Evolutionary conservation across 1,140 invertebrate species (phyloP).

Genomic region (Philopotamus ludificatus): DNA sequence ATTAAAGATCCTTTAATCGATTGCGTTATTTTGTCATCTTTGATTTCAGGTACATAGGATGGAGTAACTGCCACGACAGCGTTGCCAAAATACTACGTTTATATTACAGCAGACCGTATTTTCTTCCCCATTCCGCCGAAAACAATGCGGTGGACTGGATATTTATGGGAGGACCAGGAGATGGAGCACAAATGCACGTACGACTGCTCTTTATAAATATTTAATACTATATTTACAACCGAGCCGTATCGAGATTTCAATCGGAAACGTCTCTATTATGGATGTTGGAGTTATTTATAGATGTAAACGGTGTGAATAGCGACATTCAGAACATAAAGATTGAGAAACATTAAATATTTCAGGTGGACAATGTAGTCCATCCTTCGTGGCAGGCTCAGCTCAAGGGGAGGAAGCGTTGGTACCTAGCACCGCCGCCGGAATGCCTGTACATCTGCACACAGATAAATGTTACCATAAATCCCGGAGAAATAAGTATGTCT

Average conservation of each 20-base stretch:
- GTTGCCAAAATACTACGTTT: constrained; percentile 72
- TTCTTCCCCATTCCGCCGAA: constrained; percentile 80
- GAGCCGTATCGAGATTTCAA: neutral
- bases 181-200: constrained; percentile 93
- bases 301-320: neutral
- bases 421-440: constrained; percentile 83
- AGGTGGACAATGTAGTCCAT: constrained; percentile 88
- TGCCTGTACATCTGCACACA: constrained; percentile 74
- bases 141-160: constrained; percentile 90
- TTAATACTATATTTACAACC: constrained; percentile 10
- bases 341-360: constrained; percentile 10
- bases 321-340: neutral
- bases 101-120: constrained; percentile 85
- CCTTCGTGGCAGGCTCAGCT: constrained; percentile 96
- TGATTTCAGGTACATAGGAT: constrained; percentile 77
- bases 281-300: neutral
- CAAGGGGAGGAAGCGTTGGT: constrained; percentile 81
- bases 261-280: neutral
- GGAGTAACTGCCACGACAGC: constrained; percentile 88
- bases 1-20: neutral
- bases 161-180: constrained; percentile 91
- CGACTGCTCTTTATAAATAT: constrained; percentile 44
- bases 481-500: constrained; percentile 82
- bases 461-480: constrained; percentile 70
- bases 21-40: constrained; percentile 1